Conservation (phyloP, 2,888 invertebrate genomes). For the Physocephala rufipes region DNA sequence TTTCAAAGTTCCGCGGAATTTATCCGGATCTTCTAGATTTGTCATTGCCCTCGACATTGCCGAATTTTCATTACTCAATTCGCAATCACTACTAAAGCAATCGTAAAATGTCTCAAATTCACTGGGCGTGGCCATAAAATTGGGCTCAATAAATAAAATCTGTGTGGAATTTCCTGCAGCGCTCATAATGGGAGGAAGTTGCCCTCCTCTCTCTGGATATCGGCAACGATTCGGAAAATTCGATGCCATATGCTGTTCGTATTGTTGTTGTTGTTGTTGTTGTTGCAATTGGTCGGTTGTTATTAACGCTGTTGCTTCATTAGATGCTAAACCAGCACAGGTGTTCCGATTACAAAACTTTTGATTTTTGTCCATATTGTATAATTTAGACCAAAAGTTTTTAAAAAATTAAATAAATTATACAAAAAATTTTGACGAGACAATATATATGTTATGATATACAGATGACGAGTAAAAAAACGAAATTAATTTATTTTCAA, state of each 20-base stretch:
- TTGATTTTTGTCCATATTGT: conserved; percentile 37
- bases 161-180: conserved; percentile 36
- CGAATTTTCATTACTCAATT: conserved; percentile 28
- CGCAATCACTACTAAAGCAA: conserved; percentile 46
- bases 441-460: conserved; percentile 29
- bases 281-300: not conserved
- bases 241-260: no score
- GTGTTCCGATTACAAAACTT: conserved; percentile 34
- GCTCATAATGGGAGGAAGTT: conserved; percentile 2
- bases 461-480: conserved; percentile 36
- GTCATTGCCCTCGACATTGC: not conserved
- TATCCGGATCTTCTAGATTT: conserved; percentile 42
- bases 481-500: conserved; percentile 24
- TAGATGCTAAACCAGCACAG: conserved; percentile 17
- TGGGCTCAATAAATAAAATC: conserved; percentile 44
- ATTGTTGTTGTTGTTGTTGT: not conserved
- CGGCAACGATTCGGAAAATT: no score
- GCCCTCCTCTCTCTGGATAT: no score
- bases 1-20: conserved; percentile 44
- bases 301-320: conserved; percentile 14
- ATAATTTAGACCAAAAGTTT: conserved; percentile 35
- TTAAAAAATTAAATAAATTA: conserved; percentile 32
- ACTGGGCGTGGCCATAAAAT: conserved; percentile 44
- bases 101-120: conserved; percentile 53
- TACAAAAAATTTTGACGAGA: conserved; percentile 41